Percentiles rank a stretch among this genome's conserved stretches.
Conservation (phyloP, 2,888 invertebrate species). For the Drosophila cognata region DNA sequence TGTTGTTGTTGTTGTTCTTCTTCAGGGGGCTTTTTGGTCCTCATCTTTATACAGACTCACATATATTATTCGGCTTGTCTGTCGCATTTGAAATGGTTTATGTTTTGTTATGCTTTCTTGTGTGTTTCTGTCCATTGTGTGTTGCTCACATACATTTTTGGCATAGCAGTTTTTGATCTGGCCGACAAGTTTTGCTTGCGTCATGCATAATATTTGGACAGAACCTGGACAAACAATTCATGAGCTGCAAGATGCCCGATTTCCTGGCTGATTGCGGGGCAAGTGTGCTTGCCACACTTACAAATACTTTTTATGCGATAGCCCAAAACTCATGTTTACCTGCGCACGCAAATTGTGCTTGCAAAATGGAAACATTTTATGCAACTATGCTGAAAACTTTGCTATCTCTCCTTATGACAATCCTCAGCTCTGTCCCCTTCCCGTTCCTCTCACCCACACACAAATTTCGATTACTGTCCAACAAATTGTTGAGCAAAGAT, state of each 20-base stretch:
- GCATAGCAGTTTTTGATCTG: slow-evolving; percentile 52
- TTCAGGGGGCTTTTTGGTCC: slow-evolving; percentile 12
- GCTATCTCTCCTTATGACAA: slow-evolving; percentile 9
- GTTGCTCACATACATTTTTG: slow-evolving; percentile 36
- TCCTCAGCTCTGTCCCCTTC: neutral
- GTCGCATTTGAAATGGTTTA: slow-evolving; percentile 39
- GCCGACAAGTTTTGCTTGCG: slow-evolving; percentile 57
- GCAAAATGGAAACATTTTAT: slow-evolving; percentile 59
- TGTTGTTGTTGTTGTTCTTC: slow-evolving; percentile 13
- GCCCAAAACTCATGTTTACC: slow-evolving; percentile 30
- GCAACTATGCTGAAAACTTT: slow-evolving; percentile 60
- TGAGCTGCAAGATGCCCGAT: neutral
- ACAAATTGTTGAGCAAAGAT: slow-evolving; percentile 58
- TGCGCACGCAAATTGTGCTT: slow-evolving; percentile 34
- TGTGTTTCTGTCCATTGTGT: slow-evolving; percentile 41
- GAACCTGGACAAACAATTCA: slow-evolving; percentile 39
- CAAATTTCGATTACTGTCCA: slow-evolving; percentile 58
- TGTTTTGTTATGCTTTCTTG: slow-evolving; percentile 37
- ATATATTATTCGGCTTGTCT: slow-evolving; percentile 18
- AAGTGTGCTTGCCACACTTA: slow-evolving; percentile 50
- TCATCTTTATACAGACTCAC: slow-evolving; percentile 8
- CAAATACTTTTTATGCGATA: slow-evolving; percentile 19
- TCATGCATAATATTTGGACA: slow-evolving; percentile 59
- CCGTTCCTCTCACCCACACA: neutral
- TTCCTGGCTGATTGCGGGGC: slow-evolving; percentile 15